phyloP scores from a whole-genome alignment of 2,888 invertebrate species.

The Polymixis flavicincta region DNA sequence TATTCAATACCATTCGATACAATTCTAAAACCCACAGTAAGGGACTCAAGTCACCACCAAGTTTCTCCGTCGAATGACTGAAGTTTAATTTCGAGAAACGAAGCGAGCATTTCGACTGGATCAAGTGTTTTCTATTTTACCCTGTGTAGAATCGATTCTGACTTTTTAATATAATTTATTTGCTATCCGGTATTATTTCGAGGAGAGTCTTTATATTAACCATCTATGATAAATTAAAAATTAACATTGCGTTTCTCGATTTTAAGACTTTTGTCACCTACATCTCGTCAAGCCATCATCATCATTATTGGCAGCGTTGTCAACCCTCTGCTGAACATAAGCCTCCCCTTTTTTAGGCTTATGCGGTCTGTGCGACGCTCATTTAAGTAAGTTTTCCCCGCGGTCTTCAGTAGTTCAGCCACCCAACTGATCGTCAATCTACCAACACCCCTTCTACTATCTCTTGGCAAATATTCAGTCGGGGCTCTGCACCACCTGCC shows the following conservation, averaged over 20 bases:
- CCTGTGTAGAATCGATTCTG: conserved; percentile 21
- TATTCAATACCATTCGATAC: neutral
- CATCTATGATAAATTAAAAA: neutral
- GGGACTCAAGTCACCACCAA: conserved; percentile 56
- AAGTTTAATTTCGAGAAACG: conserved; percentile 73
- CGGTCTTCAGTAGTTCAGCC: neutral
- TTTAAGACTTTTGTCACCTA: neutral
- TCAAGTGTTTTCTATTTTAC: conserved; percentile 59
- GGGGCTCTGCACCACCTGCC: neutral
- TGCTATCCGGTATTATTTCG: neutral
- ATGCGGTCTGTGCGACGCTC: neutral
- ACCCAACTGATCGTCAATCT: neutral
- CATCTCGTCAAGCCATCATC: neutral
- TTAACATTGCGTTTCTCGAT: neutral
- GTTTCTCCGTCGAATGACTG: conserved; percentile 65
- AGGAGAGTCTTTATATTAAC: neutral
- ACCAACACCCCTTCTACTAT: neutral
- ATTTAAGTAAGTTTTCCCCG: neutral
- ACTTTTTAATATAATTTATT: conserved; percentile 15
- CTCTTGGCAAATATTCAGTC: neutral
- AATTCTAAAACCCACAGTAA: conserved; percentile 19
- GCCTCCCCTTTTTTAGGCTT: neutral
- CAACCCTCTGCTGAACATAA: neutral
- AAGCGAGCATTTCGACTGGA: conserved; percentile 63
- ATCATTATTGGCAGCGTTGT: neutral